Evolutionary conservation across 2,113 vertebrate species (phyloP).

Genomic region (Thymallus thymallus): DNA sequence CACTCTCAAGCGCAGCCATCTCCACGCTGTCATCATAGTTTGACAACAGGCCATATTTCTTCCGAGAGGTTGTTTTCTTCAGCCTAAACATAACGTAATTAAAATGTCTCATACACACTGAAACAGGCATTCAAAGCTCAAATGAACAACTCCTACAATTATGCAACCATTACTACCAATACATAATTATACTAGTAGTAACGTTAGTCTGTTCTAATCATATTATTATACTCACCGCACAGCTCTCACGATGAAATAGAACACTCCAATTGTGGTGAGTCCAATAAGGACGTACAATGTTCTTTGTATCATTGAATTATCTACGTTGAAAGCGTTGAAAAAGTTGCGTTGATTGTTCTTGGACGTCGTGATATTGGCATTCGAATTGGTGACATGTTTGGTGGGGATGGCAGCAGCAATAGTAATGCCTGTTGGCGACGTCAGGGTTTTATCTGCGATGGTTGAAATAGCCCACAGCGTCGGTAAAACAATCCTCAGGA

Average conservation of each 20-base stretch:
- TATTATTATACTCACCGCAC: constrained; percentile 41
- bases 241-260: constrained; percentile 77
- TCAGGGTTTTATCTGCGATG: not conserved
- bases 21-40: constrained; percentile 74
- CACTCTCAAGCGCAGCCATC: constrained; percentile 75
- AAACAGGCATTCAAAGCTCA: not conserved
- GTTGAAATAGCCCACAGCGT: not conserved
- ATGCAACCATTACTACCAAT: too few relatives aligned
- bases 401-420: not conserved
- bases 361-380: not conserved
- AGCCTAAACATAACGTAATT: constrained; percentile 56
- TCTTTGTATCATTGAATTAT: constrained; percentile 62
- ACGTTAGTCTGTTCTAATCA: too few relatives aligned
- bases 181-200: too few relatives aligned
- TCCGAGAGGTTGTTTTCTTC: constrained; percentile 73
- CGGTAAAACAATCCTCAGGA: not conserved
- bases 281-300: constrained; percentile 76
- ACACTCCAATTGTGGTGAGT: constrained; percentile 62
- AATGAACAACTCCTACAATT: too few relatives aligned
- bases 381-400: not conserved
- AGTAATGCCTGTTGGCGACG: not conserved
- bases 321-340: not conserved
- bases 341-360: not conserved
- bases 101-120: constrained; percentile 1
- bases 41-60: constrained; percentile 78